Conservation (phyloP, 2,113 vertebrate genomes). For the Gobiocypris rarus region DNA sequence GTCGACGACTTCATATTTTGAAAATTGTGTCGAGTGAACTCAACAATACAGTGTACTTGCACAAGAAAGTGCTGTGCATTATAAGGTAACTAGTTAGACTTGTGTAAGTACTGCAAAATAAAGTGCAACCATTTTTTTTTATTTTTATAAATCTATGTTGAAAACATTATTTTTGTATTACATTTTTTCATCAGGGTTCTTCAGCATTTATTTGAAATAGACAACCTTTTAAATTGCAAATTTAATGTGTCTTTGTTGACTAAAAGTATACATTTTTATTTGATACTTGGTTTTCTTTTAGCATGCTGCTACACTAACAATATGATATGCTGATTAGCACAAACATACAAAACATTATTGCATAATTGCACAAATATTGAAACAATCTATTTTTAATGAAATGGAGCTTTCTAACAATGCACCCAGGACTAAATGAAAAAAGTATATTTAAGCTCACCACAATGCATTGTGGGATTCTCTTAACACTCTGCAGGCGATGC, state of each 20-base stretch:
- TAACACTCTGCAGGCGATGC: not conserved
- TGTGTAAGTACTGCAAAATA: not conserved
- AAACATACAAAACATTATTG: not conserved
- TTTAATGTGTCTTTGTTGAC: not conserved
- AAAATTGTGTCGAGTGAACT: no score
- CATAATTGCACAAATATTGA: not conserved
- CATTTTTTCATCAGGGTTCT: no score
- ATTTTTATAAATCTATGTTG: not conserved
- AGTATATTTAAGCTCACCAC: not conserved
- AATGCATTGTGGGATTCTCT: slow-evolving; percentile 1
- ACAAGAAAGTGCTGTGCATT: no score
- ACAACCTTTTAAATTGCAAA: not conserved
- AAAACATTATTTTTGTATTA: not conserved
- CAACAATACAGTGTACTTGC: no score
- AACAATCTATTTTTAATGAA: not conserved
- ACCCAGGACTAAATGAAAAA: not conserved
- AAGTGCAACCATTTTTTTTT: not conserved
- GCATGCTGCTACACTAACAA: not conserved
- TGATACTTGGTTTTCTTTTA: no score
- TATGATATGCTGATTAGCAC: not conserved
- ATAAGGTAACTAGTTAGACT: no score
- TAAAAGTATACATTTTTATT: not conserved
- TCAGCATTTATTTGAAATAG: not conserved
- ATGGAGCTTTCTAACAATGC: not conserved
- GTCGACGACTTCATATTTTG: no score